Evolutionary conservation across 1,140 invertebrate species (phyloP), one percentile per base, ranked within the genome.

Genomic region (Caerostris extrusa): DNA sequence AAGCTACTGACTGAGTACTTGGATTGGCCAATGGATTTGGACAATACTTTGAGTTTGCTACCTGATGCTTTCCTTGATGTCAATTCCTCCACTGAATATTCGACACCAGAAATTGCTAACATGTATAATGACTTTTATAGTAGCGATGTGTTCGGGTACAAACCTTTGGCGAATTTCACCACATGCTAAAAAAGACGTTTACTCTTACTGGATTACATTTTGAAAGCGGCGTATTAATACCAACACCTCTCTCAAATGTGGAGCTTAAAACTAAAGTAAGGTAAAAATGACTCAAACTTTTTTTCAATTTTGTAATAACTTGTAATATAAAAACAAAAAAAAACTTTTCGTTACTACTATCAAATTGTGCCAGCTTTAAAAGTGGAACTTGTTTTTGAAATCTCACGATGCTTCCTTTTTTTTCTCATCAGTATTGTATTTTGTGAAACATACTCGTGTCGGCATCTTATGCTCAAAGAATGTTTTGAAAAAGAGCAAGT

Each of bases 191-290:
- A 61, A 50, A 64, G 82, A 34, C 34, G n/a, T 58, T 56, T 17
- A 17, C 14, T 17, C 17, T 58, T 56, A 83, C 53, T 83, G 82
- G 53, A 58, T 83, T 56, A 56, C 56, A 17, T n/a, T 83, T 83
- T 12, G 69, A 77, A 77, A 77, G 8, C 50, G 69, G 34, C 19
- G 34, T 12, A 34, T 77, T 50, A 77, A 34, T 53, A 77, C 34
- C 69, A 50, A 12, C 69, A 19, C 19, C 19, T 34, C 12, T 77
- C 69, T 77, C 69, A 56, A 58, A 83, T 88, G 86, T 67, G 86
- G 86, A 88, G 86, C 86, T 88, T 88, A 88, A 88, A 88, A 88
- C 34, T n/a, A 53, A 88, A 88, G 58, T 50, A 83, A 83, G 82
- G 82, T 83, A 83, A 83, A 64, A 77, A 34, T 77, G 69, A 77